These are phyloP conservation scores for Lonchura striata DNA, from an alignment of 2,113 vertebrate species.

Conservation along the genomic window DNA sequence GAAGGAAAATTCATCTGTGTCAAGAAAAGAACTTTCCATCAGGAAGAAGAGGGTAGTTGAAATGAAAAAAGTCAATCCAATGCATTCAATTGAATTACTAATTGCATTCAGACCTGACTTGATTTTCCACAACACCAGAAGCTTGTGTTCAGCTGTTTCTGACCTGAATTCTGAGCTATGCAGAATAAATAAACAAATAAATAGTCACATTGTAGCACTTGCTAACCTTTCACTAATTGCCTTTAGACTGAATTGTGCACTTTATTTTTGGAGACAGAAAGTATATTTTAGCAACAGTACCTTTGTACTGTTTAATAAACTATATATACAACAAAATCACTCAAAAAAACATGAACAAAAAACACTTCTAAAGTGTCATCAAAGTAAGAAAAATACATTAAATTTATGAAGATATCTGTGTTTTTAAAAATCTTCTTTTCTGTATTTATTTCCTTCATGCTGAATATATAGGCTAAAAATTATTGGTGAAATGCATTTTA, in stretches of 20 bases:
- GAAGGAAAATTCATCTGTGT: background rate
- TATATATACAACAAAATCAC: background rate
- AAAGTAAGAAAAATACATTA: background rate
- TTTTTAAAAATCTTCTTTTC: background rate
- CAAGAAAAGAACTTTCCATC: background rate
- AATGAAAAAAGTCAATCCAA: background rate
- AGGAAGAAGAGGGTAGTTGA: background rate
- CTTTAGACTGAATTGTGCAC: background rate
- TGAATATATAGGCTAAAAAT: background rate
- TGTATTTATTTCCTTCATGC: background rate
- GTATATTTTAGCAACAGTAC: background rate
- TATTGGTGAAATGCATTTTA: background rate
- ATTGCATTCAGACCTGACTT: background rate
- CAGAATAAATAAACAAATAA: background rate
- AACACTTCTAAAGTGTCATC: accelerated
- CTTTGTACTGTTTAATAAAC: too few relatives aligned
- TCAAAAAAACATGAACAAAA: background rate
- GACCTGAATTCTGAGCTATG: background rate
- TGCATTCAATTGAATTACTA: background rate
- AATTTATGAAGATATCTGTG: background rate
- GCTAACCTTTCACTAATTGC: background rate
- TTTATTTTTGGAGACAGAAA: background rate
- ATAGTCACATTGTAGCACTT: background rate
- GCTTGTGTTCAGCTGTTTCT: background rate
- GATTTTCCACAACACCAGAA: background rate